phyloP scores from a whole-genome alignment of 2,113 vertebrate species.

The Lipotes vexillifer region DNA sequence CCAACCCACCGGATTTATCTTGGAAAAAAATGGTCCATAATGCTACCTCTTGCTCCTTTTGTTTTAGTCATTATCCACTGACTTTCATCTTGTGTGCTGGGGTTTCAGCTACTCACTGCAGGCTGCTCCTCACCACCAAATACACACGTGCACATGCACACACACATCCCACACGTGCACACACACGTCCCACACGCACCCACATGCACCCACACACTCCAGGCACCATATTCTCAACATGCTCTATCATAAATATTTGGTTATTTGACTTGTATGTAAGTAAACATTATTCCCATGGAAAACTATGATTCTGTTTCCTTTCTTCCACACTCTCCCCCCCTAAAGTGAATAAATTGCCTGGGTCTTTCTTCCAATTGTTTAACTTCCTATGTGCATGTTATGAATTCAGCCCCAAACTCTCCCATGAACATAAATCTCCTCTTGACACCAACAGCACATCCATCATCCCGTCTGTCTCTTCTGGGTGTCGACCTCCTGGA shows the following conservation, averaged over 20 bases:
- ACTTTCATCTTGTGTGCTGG: not conserved
- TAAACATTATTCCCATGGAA: not conserved
- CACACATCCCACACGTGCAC: not conserved
- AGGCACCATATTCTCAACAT: not conserved
- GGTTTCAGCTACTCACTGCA: not conserved
- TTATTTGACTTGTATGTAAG: not conserved
- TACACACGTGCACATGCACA: not conserved
- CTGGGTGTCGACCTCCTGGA: not conserved
- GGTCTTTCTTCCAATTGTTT: not conserved
- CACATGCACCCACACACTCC: fast-evolving
- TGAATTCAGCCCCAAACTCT: not conserved
- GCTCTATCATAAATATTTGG: not conserved
- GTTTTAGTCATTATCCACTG: not conserved
- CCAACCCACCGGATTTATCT: not conserved
- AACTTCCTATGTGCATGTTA: not conserved
- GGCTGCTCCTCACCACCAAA: not conserved
- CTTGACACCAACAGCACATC: not conserved
- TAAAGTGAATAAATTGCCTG: not conserved
- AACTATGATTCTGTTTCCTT: not conserved
- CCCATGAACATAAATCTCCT: not conserved
- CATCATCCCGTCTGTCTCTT: not conserved
- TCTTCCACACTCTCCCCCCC: not conserved
- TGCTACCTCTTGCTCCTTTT: not conserved
- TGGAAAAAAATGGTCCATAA: not conserved
- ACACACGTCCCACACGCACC: not conserved